These are phyloP conservation scores for Aphodius granarius DNA, from an alignment of 2,888 invertebrate species.

Conservation along the genomic window DNA sequence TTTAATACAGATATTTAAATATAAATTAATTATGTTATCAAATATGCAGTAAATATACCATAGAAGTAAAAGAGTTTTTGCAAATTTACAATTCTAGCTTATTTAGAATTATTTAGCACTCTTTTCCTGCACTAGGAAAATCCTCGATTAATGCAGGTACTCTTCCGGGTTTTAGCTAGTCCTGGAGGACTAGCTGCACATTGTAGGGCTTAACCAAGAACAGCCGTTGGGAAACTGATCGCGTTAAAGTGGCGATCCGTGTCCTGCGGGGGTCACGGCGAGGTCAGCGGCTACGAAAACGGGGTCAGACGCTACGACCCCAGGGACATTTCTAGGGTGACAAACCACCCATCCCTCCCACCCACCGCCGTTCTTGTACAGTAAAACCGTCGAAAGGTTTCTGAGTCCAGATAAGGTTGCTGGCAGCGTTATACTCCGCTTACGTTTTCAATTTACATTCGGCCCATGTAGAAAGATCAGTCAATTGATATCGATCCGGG, in stretches of 20 bases:
- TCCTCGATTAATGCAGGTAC: not conserved
- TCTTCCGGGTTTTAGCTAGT: not conserved
- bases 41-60: no score
- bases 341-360: not conserved
- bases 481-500: conserved; percentile 12
- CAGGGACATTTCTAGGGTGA: not conserved
- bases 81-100: no score
- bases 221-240: not conserved
- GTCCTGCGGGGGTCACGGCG: not conserved
- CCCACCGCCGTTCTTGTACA: not conserved
- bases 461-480: conserved; percentile 5
- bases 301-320: not conserved
- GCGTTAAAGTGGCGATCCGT: not conserved
- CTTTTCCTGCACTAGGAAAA: not conserved
- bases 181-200: not conserved
- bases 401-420: conserved; percentile 5
- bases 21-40: no score
- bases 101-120: not conserved
- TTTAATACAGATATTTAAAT: no score
- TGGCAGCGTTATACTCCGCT: conserved; percentile 1
- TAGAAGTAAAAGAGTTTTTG: no score
- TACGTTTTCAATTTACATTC: conserved; percentile 13
- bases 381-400: not conserved
- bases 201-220: not conserved
- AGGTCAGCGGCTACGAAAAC: not conserved